Evolutionary conservation across 2,888 invertebrate species (phyloP), one percentile per base, ranked within the genome.

Genomic region (Rhagium mordax): DNA sequence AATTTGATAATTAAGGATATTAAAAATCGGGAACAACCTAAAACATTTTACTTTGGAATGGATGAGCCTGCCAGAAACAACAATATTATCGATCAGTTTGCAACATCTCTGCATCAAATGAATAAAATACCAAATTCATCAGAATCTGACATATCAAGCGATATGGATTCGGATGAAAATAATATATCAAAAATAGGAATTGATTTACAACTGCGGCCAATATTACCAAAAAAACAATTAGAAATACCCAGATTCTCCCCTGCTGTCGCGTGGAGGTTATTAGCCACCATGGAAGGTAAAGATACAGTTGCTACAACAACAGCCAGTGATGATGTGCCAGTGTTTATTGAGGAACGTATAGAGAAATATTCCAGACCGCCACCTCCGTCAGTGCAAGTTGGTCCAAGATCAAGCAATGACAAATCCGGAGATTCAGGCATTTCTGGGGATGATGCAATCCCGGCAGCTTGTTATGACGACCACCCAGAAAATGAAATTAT

Each of bases 391-490:
- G 87, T 55, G 88, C 90, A 48, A 88, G 88, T 61, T 76, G 92
- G 83, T 84, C 91, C 88, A 18, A 51, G 76, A 27, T 81, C 79
- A 0, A 88, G 87, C 64, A 90, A 92, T 74, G 95, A 95, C 83
- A 94, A 95, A 85, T 95, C 94, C 1, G 95, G 94, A 0, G 95
- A 96, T 87, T 95, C 95, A 0, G 95, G 95, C 0, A 95, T 95
- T 79, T 95, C 95, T 0, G 95, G 94, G 0, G 95, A 95, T 84
- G 93, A 91, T n/a, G 91, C 91, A 70, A 75, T 75, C 33, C 79
- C 80, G 5, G 91, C 91, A 5, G 87, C 87, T 7, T 89, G 88
- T 83, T 90, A 89, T 74, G 90, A 91, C 77, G 90, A 91, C 0
- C 89, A 21, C 10, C 51, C 47, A 7, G 67, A 70, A 16, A 59